Evolutionary conservation across 2,888 invertebrate species (phyloP).

Genomic region (Pollenia griseotomentosa): DNA sequence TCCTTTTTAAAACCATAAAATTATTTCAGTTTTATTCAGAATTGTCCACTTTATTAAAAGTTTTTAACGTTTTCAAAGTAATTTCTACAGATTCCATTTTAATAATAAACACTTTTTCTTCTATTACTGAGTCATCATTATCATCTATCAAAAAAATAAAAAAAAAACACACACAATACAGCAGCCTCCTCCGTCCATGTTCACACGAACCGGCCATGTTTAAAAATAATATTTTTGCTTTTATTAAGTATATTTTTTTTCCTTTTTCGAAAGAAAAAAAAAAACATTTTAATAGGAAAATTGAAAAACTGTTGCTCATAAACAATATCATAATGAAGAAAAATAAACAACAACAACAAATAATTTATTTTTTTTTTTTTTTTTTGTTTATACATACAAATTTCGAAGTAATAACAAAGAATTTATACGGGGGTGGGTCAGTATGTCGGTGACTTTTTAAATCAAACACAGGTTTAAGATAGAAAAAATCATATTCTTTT

Average conservation of each 20-base stretch:
- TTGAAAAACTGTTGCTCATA: slow-evolving; percentile 56
- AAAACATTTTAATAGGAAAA: slow-evolving; percentile 47
- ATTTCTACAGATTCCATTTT: not conserved
- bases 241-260: slow-evolving; percentile 47
- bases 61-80: slow-evolving; percentile 10
- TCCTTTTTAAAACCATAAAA: too few species aligned
- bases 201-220: not conserved
- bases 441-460: too few species aligned
- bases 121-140: slow-evolving; percentile 38
- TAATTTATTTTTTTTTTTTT: not conserved
- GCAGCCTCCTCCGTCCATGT: not conserved
- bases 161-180: not conserved
- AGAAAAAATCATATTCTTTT: too few species aligned
- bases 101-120: not conserved
- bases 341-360: not conserved
- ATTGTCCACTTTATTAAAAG: too few species aligned
- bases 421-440: too few species aligned
- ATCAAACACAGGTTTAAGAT: too few species aligned
- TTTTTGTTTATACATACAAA: not conserved
- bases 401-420: slow-evolving; percentile 11
- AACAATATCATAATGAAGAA: slow-evolving; percentile 16
- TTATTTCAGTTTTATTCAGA: too few species aligned
- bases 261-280: not conserved
- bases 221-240: slow-evolving; percentile 24
- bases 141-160: not conserved